phyloP scores from a whole-genome alignment of 2,797 vertebrate species.

The Myotis vivesi region DNA sequence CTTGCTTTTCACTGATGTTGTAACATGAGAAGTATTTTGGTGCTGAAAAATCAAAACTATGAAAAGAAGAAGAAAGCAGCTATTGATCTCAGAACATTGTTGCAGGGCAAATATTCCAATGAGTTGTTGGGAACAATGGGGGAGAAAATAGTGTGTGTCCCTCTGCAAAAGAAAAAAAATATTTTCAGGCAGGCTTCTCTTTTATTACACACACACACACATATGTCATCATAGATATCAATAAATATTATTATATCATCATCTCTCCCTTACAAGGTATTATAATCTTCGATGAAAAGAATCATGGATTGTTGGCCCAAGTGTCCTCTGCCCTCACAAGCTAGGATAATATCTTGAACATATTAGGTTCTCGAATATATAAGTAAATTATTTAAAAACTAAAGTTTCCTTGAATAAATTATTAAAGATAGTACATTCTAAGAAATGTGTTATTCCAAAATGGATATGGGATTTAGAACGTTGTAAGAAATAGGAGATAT shows the following conservation, averaged over 20 bases:
- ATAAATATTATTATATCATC: background rate
- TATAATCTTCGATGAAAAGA: background rate
- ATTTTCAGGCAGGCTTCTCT: background rate
- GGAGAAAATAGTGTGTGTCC: background rate
- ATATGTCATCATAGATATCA: too few relatives aligned
- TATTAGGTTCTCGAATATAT: background rate
- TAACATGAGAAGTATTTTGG: background rate
- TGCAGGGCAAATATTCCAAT: background rate
- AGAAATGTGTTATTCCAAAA: background rate
- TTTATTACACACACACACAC: background rate
- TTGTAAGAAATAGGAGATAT: background rate
- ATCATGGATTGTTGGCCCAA: background rate
- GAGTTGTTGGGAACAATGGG: background rate
- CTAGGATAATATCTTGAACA: background rate
- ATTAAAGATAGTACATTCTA: background rate
- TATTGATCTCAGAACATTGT: background rate
- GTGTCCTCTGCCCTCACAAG: background rate
- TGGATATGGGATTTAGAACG: background rate
- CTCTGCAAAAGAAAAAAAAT: background rate
- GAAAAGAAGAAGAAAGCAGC: background rate
- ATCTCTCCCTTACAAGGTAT: background rate
- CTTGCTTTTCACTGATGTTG: background rate
- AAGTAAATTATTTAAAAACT: background rate
- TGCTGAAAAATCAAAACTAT: conserved; percentile 6
- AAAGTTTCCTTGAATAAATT: background rate